phyloP scores from a whole-genome alignment of 2,113 vertebrate genomes.

The Rhipidura dahli region DNA sequence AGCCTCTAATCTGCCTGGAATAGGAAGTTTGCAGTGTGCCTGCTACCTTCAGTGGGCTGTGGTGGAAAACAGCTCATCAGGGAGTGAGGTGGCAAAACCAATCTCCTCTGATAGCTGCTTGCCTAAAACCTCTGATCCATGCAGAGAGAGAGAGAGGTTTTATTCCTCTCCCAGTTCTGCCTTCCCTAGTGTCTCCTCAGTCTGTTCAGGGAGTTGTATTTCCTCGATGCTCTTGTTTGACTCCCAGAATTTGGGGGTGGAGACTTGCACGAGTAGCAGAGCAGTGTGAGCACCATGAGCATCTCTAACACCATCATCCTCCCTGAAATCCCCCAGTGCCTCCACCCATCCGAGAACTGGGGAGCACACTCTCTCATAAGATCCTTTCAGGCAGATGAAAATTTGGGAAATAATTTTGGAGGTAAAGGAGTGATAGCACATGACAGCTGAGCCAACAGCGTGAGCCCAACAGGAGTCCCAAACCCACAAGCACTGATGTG shows the following conservation, averaged over 20 bases:
- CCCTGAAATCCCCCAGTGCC: background rate
- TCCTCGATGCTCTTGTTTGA: background rate
- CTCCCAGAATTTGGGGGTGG: background rate
- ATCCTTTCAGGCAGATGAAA: background rate
- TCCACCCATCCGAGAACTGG: accelerated
- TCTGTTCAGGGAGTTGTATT: background rate
- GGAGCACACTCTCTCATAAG: background rate
- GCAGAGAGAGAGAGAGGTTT: background rate
- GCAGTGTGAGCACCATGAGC: background rate
- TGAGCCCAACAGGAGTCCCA: accelerated
- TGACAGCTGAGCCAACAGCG: background rate
- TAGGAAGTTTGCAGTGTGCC: background rate
- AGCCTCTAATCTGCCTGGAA: background rate
- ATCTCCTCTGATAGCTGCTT: background rate
- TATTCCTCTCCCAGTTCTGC: background rate
- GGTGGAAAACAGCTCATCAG: background rate
- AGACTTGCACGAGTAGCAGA: background rate
- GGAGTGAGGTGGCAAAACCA: background rate
- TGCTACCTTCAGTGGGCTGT: background rate
- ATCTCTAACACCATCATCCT: background rate
- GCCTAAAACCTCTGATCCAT: background rate
- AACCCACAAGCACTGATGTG: accelerated
- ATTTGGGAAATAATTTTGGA: background rate
- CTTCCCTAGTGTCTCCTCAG: background rate
- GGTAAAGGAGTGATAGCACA: background rate